Conservation (phyloP, 2,797 vertebrate genomes). For the Scolopax rusticola region DNA sequence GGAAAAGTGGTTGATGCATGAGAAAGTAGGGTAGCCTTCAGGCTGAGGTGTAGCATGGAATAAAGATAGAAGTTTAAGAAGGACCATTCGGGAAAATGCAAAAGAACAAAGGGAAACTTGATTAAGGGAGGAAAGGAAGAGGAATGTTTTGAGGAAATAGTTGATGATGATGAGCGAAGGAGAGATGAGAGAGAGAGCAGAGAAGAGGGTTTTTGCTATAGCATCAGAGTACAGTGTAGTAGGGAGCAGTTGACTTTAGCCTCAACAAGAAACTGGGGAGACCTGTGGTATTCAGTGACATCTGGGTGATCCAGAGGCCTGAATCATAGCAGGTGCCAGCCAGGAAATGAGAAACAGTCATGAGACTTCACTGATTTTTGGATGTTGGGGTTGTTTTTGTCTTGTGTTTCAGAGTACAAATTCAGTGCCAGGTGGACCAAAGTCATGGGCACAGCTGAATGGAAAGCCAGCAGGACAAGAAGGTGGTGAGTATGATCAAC, state of each 20-base stretch:
- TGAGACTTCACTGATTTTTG: background rate
- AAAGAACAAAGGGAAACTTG: background rate
- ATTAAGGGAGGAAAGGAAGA: background rate
- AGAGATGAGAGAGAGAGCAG: background rate
- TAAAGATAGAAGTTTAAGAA: background rate
- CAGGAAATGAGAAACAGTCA: background rate
- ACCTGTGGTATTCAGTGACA: background rate
- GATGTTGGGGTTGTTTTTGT: background rate
- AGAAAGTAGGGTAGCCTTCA: background rate
- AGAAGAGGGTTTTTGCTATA: background rate
- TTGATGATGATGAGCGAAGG: background rate
- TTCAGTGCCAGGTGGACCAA: conserved; percentile 97
- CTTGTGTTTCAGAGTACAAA: conserved; percentile 88
- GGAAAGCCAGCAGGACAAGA: conserved; percentile 98
- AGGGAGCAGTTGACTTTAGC: background rate
- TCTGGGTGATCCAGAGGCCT: background rate
- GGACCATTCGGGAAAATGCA: background rate
- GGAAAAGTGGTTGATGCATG: background rate
- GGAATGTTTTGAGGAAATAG: background rate
- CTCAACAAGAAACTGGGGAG: background rate
- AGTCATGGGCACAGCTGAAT: conserved; percentile 99
- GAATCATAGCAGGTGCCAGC: background rate
- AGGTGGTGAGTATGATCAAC: conserved; percentile 86
- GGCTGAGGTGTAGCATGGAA: background rate
- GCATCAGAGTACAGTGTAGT: background rate